phyloP scores from a whole-genome alignment of 2,888 invertebrate species.

The Dione juno region DNA sequence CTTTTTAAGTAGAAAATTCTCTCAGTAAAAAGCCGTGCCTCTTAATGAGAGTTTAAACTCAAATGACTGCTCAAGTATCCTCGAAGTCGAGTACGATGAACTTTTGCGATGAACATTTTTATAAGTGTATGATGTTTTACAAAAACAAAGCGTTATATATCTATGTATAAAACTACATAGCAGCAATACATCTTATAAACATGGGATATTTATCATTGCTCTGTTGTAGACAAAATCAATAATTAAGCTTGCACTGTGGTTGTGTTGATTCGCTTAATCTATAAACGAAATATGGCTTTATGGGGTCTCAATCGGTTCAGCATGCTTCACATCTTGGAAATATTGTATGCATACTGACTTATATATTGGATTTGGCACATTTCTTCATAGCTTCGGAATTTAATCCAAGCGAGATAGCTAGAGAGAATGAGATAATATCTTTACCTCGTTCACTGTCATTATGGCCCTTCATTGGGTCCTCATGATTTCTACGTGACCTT shows the following conservation, averaged over 20 bases:
- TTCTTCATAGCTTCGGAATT: no score
- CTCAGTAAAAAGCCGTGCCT: conserved; percentile 6
- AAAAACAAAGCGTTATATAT: not conserved
- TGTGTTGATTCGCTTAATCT: not conserved
- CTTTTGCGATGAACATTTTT: conserved; percentile 2
- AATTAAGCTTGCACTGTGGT: not conserved
- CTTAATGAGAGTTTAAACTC: conserved; percentile 29
- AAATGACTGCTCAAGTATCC: conserved; percentile 26
- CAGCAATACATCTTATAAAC: not conserved
- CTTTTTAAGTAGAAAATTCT: conserved; percentile 9
- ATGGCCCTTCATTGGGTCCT: no score
- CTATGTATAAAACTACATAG: not conserved
- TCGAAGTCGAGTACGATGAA: conserved; percentile 22
- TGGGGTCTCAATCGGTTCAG: no score
- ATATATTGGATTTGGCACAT: no score
- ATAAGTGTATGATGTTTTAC: not conserved
- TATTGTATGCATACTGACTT: no score
- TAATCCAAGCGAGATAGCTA: no score
- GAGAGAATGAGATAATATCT: no score
- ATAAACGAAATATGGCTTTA: not conserved
- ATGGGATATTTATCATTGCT: not conserved
- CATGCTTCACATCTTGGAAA: no score
- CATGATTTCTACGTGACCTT: no score
- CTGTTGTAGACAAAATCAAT: not conserved
- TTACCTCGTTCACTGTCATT: no score